Conservation (phyloP, 2,113 vertebrate species). For the Dasypus novemcinctus region DNA sequence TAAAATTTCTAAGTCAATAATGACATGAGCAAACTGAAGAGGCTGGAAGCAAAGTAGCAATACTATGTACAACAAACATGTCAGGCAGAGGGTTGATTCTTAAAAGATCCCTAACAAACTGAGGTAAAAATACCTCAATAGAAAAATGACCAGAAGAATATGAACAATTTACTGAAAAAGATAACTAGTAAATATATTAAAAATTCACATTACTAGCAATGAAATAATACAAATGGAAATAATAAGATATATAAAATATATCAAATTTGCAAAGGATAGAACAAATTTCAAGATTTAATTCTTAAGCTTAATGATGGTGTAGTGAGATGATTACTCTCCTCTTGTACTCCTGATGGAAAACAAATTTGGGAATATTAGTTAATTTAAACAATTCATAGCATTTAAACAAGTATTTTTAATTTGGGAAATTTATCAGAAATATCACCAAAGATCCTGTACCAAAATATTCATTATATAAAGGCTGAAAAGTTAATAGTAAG, state of each 20-base stretch:
- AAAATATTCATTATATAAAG: background rate
- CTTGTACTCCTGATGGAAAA: background rate
- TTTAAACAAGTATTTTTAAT: background rate
- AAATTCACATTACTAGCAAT: background rate
- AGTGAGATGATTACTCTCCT: background rate
- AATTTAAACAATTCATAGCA: background rate
- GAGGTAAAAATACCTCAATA: background rate
- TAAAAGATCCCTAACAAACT: background rate
- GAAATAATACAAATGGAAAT: background rate
- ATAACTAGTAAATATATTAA: background rate
- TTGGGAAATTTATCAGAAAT: slow-evolving; percentile 10
- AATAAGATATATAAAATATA: background rate
- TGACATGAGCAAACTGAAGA: background rate
- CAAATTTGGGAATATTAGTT: background rate
- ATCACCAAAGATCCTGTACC: background rate
- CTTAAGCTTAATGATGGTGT: background rate
- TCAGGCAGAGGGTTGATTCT: background rate
- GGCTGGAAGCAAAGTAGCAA: background rate
- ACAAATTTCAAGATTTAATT: background rate
- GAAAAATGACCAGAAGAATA: background rate
- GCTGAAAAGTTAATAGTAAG: background rate
- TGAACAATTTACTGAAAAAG: slow-evolving; percentile 21
- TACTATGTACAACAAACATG: background rate
- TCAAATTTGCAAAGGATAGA: background rate
- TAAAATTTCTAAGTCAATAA: background rate